These are phyloP conservation scores for Odontomachus brunneus DNA, from an alignment of 1,140 invertebrate genomes.

Conservation along the genomic window DNA sequence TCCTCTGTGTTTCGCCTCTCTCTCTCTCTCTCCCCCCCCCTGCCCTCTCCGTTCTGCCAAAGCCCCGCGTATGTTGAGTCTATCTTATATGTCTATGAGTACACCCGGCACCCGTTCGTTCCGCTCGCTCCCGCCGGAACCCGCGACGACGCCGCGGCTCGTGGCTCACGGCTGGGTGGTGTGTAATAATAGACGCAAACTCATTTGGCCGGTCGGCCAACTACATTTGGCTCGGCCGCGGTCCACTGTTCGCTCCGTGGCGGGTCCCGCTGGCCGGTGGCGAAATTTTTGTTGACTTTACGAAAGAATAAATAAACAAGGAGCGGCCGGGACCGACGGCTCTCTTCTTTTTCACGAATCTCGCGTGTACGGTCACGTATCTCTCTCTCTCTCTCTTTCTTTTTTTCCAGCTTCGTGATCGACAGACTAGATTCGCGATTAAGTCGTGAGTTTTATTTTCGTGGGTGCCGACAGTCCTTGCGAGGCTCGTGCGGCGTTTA, in stretches of 20 bases:
- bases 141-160: constrained; percentile 64
- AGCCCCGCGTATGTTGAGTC: too few relatives aligned
- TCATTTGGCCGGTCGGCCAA: constrained; percentile 82
- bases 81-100: too few relatives aligned
- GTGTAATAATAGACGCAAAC: constrained; percentile 83
- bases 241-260: constrained; percentile 75
- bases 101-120: constrained; percentile 15
- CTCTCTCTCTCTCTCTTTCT: neutral
- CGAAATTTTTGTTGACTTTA: constrained; percentile 74
- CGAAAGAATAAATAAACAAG: constrained; percentile 70
- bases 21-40: too few relatives aligned
- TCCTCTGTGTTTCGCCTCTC: too few relatives aligned
- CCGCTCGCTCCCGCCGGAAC: neutral
- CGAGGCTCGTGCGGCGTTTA: constrained; percentile 27
- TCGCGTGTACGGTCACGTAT: constrained; percentile 14
- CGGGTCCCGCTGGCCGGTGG: constrained; percentile 63
- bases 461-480: constrained; percentile 54
- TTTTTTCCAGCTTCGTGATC: too few relatives aligned
- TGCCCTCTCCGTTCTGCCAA: too few relatives aligned
- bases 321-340: neutral
- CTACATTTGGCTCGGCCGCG: constrained; percentile 81
- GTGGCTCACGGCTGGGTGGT: constrained; percentile 77
- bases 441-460: constrained; percentile 59
- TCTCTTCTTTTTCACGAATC: neutral
- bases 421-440: neutral